Base-by-base conservation (phyloP, 2,797 vertebrate genomes). In the Ispidina lecontei region DNA sequence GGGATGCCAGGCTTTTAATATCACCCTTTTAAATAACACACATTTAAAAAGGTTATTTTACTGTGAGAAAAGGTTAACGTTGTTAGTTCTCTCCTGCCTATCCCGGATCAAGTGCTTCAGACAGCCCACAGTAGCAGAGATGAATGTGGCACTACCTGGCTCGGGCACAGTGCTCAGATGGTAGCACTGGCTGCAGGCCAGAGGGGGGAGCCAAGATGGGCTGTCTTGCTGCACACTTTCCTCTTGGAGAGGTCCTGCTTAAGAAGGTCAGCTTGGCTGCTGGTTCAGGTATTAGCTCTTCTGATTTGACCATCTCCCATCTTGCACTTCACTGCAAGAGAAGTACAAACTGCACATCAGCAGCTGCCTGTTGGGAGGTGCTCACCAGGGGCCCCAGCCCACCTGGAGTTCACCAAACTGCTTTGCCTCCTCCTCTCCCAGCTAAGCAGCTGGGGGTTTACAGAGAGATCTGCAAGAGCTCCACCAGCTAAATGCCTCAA, bases 41-140 rank as follows among this genome's bases (percentile, higher is more conserved):
- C 89, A 76, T 85, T 91, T 85, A 16, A 85, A 94, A 89, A 93
- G 93, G 91, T 94, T 94, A 88, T 93, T 93, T 93, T 90, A 93
- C 74, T 90, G 79, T 6, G 72, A 43, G 78, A 72, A 91, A 94
- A 95, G 91, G 93, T 94, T 91, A 95, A 94, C n/a, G 1, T 54
- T 41, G 91, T 92, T 95, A 91, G 89, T 85, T 80, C 55, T 91
- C 65, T 68, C 74, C 72, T 55, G 77, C 63, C 90, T 81, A 39
- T 78, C n/a, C 74, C 25, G 35, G 78, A 84, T 64, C 55, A 68
- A 80, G 56, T 52, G 65, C 54, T 70, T 90, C 39, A 73, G 68
- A 80, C 74, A 89, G 14, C 43, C 52, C 7, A 25, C 33, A 62
- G 73, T 4, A 37, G n/a, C 47, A 90, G 78, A 76, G 83, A 90